These are phyloP conservation scores for Sinohyriopsis cumingii DNA, from an alignment of 2,888 invertebrate species.

Conservation along the genomic window DNA sequence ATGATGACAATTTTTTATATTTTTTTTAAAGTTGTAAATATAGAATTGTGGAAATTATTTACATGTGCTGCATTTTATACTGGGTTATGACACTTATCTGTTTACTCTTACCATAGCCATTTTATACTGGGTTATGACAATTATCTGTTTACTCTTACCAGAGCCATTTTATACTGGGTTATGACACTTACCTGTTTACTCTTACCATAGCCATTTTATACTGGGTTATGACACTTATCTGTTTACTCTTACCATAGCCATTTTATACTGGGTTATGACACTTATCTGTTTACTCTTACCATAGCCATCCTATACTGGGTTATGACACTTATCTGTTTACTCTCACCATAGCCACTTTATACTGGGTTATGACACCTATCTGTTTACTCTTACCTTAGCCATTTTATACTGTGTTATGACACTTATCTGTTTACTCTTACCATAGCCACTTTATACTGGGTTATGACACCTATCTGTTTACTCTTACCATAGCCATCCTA, in stretches of 20 bases:
- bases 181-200: not conserved
- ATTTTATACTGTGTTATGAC: conserved; percentile 83
- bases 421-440: conserved; percentile 93
- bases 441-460: too few relatives aligned
- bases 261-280: too few relatives aligned
- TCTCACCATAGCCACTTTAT: too few relatives aligned
- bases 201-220: conserved; percentile 81
- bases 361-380: too few relatives aligned
- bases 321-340: conserved; percentile 89
- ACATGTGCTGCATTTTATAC: too few relatives aligned
- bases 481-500: conserved; percentile 79
- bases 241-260: too few relatives aligned
- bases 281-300: conserved; percentile 69
- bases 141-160: conserved; percentile 93
- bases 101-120: conserved; percentile 78
- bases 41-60: too few relatives aligned
- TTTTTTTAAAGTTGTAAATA: too few relatives aligned
- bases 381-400: conserved; percentile 76
- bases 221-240: conserved; percentile 87
- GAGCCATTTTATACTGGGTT: too few relatives aligned
- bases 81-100: too few relatives aligned
- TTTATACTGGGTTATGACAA: conserved; percentile 83
- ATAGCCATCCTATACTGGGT: conserved; percentile 83
- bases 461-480: too few relatives aligned
- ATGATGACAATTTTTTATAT: too few relatives aligned